A percentile compares a stretch with the other conserved stretches of the same genome.
Evolutionary conservation across 37 sponge, comb jelly and placozoan species (phyloP).

Genomic region (Axinella damicornis): DNA sequence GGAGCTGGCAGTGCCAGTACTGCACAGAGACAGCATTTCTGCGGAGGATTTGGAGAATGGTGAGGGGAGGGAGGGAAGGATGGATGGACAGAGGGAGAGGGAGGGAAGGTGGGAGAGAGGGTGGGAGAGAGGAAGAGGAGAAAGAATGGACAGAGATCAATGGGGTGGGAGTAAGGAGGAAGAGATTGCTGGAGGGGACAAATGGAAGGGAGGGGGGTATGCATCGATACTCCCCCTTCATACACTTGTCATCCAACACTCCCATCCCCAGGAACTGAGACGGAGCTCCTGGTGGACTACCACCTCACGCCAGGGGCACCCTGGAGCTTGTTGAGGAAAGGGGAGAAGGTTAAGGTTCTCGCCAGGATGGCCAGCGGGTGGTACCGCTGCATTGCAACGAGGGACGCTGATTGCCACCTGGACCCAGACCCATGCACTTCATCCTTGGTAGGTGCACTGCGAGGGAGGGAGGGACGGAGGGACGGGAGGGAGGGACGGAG

Average conservation of each 20-base stretch:
- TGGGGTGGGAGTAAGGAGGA: no score
- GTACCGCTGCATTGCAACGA: slow-evolving; percentile 58
- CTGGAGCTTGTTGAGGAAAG: slow-evolving; percentile 65
- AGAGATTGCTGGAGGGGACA: no score
- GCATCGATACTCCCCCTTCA: no score
- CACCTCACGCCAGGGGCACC: slow-evolving; percentile 68
- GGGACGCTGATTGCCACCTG: not conserved
- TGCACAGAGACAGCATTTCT: no score
- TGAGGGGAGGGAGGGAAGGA: no score
- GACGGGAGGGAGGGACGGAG: not conserved
- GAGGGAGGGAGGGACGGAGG: not conserved
- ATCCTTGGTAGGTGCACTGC: slow-evolving; percentile 3
- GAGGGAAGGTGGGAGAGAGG: no score
- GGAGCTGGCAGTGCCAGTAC: not conserved
- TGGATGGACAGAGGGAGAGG: no score
- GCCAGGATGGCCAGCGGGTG: slow-evolving; percentile 45
- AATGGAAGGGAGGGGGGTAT: no score
- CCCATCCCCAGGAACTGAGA: not conserved
- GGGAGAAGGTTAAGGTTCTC: slow-evolving; percentile 52
- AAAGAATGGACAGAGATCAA: no score
- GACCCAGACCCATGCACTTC: not conserved
- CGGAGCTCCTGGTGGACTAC: slow-evolving; percentile 57
- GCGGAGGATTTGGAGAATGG: no score
- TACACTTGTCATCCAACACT: no score
- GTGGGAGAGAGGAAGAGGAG: no score